phyloP scores from a whole-genome alignment of 2,888 invertebrate species.

The Tetanocera ferruginea region DNA sequence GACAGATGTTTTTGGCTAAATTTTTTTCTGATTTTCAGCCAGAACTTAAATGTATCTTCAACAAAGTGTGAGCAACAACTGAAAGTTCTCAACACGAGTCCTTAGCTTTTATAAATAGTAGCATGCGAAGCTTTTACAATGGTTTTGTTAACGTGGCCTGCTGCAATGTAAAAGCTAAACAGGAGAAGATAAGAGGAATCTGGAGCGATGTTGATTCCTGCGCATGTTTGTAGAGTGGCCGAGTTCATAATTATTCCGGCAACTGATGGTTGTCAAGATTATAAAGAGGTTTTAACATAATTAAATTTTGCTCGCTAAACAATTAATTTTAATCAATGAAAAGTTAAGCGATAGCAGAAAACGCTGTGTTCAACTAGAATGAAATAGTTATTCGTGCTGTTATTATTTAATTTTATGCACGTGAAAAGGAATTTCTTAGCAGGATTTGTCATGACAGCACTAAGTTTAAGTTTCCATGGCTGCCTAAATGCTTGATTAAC shows the following conservation, averaged over 20 bases:
- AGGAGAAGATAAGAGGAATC: too few relatives aligned
- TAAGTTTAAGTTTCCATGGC: too few relatives aligned
- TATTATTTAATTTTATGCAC: too few relatives aligned
- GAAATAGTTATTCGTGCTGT: too few relatives aligned
- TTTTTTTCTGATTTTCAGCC: conserved; percentile 23
- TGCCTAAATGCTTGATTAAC: too few relatives aligned
- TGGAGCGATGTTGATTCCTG: not conserved
- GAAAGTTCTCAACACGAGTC: conserved; percentile 61
- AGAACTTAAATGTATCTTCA: conserved; percentile 37
- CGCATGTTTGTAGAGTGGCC: conserved; percentile 6
- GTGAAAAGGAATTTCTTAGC: too few relatives aligned
- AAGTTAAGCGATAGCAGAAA: too few relatives aligned
- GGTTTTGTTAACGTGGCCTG: not conserved
- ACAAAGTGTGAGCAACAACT: conserved; percentile 60
- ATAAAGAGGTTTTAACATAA: not conserved
- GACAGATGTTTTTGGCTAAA: not conserved
- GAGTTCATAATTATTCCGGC: conserved; percentile 12
- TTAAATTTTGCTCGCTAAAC: too few relatives aligned
- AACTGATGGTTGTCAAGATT: not conserved
- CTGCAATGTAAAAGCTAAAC: not conserved
- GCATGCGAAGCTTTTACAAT: conserved; percentile 38
- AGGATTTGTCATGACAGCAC: too few relatives aligned
- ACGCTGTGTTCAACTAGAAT: too few relatives aligned
- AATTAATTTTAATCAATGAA: too few relatives aligned
- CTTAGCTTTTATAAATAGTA: conserved; percentile 68